These are phyloP conservation scores for Chrysaora quinquecirrha DNA, from an alignment of 30 jellyfish, hydroid and myxozoan species.

Conservation along the genomic window DNA sequence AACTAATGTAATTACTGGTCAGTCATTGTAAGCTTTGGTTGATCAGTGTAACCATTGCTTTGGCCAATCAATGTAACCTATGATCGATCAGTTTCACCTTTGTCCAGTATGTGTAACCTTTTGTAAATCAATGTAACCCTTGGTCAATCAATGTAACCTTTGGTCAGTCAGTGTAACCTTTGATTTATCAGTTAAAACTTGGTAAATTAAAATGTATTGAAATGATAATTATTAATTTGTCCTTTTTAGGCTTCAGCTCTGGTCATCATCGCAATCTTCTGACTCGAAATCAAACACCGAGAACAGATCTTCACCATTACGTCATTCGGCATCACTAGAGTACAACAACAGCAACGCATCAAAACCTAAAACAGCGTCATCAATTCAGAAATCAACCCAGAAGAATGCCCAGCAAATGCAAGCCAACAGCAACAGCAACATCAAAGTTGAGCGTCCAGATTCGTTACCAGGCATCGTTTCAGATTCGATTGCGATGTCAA, in stretches of 20 bases:
- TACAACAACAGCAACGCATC: background rate
- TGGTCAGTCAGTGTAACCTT: too few species aligned
- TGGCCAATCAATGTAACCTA: too few species aligned
- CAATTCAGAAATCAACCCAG: background rate
- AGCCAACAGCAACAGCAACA: background rate
- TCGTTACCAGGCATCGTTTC: constrained; percentile 39
- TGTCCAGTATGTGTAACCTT: too few species aligned
- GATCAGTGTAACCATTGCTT: too few species aligned
- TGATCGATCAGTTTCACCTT: too few species aligned
- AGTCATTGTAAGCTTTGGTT: too few species aligned
- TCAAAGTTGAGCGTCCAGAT: constrained; percentile 19
- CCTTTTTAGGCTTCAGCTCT: background rate
- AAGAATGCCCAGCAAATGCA: background rate
- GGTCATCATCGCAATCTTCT: background rate
- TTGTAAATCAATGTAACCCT: too few species aligned
- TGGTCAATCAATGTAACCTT: too few species aligned
- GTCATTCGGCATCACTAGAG: background rate
- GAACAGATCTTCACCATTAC: background rate
- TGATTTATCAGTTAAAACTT: too few species aligned
- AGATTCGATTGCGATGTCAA: constrained; percentile 13
- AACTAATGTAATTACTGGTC: too few species aligned
- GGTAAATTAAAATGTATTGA: too few species aligned
- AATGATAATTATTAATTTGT: too few species aligned
- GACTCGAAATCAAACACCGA: background rate
- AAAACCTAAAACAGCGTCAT: background rate